Base-by-base conservation (phyloP, 1,140 invertebrate genomes). In the Acromyrmex echinatior region DNA sequence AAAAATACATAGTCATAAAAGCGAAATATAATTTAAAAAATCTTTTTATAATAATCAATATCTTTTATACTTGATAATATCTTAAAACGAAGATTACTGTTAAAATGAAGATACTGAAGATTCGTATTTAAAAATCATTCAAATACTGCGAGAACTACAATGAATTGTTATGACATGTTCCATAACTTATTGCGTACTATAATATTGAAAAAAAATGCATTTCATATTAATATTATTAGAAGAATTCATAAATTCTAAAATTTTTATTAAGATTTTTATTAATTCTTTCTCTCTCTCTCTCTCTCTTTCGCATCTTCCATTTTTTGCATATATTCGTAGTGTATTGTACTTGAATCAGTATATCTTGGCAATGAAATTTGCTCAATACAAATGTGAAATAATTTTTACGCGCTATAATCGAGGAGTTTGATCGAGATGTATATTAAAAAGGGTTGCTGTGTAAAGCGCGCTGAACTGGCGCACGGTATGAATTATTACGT, bases 401-500 rank as follows among this genome's bases (percentile, higher is more conserved):
- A 51, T 62, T 82, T 70, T 58, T 53, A 31, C 53, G 35, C 2
- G 56, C 10, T 87, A 21, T 84, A 88, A 84, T 70, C 51, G 74
- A 77, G 49, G 56, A 63, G 60, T 82, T 88, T 68, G 66, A 81
- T 87, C 87, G 70, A 87, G 39, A 88, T 78, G 35, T 53, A 60
- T 70, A 77, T 63, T 82, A 71, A 84, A 87, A 74, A 76, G 70
- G 39, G 18, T 76, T 84, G 70, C 39, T 25, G 35, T 71, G 80
- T 63, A 84, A 84, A 60, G 39, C 80, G 56, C 74, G 62, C 62
- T 39, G 63, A 35, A 79, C 31, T 79, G 74, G 31, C 16, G 74
- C 31, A 21, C 49, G 82, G 16, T 86, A 78, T 86, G 82, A 86
- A 79, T 86, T 81, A 90, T 89, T 90, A 86, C 62, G 60, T 86